phyloP scores from a whole-genome alignment of 2,797 vertebrate species.

The Bradypodion pumilum region DNA sequence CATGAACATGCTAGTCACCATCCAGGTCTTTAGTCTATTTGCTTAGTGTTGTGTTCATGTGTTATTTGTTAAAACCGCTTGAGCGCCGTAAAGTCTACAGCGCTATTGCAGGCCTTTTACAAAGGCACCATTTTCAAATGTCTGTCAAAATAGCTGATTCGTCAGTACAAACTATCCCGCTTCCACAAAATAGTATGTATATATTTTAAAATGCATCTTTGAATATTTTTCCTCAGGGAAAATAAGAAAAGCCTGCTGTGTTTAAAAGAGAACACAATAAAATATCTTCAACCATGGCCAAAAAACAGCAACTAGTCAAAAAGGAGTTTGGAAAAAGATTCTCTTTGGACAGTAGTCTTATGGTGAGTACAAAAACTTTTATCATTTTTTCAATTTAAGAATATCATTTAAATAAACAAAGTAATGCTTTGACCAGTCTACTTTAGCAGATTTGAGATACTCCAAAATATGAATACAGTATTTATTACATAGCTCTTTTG shows the following conservation, averaged over 20 bases:
- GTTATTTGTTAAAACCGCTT: too few species aligned
- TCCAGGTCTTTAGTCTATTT: too few species aligned
- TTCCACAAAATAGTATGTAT: conserved; percentile 55
- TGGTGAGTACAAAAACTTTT: conserved; percentile 81
- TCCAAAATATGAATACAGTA: too few species aligned
- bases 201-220: conserved; percentile 32
- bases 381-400: too few species aligned
- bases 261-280: conserved; percentile 65
- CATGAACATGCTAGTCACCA: too few species aligned
- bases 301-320: conserved; percentile 79
- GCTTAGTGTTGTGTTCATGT: too few species aligned
- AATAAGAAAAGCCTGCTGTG: conserved; percentile 59
- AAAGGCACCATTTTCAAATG: too few species aligned
- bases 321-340: conserved; percentile 82
- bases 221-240: conserved; percentile 64
- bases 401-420: too few species aligned
- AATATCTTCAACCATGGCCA: conserved; percentile 72
- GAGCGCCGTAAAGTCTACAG: too few species aligned
- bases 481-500: not conserved
- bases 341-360: conserved; percentile 81
- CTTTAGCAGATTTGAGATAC: not conserved
- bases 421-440: not conserved
- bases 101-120: too few species aligned
- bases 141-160: too few species aligned
- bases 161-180: too few species aligned